A percentile compares a stretch with the other conserved stretches of the same genome.
Conservation (phyloP, 2,797 vertebrate species). For the Cynodonichthys magdalenae region DNA sequence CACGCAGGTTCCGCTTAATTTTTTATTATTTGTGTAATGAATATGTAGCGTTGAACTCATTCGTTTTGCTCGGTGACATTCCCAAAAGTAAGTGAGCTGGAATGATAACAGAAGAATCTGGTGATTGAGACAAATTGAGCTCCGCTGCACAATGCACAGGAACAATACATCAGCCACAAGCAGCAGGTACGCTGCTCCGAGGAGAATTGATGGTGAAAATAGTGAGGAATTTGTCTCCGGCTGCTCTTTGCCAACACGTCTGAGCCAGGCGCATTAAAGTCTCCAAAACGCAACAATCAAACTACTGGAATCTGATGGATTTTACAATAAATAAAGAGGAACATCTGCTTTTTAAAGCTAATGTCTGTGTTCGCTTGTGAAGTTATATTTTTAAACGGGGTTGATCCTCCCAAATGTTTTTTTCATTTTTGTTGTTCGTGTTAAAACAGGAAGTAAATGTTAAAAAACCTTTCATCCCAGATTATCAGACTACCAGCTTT, state of each 20-base stretch:
- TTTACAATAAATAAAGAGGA: not conserved
- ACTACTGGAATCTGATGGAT: not conserved
- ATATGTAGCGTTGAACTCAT: slow-evolving; percentile 52
- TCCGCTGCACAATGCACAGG: slow-evolving; percentile 42
- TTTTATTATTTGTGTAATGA: slow-evolving; percentile 68
- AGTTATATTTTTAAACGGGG: no score
- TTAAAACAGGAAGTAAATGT: not conserved
- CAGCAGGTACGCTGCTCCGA: slow-evolving; percentile 51
- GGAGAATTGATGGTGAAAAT: slow-evolving; percentile 55
- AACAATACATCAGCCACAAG: slow-evolving; percentile 65
- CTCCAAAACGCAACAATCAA: not conserved
- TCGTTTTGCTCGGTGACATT: slow-evolving; percentile 55
- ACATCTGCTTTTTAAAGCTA: not conserved
- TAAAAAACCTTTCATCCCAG: not conserved
- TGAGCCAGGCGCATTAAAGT: slow-evolving; percentile 4
- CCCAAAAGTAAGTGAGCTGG: slow-evolving; percentile 63
- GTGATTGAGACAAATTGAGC: slow-evolving; percentile 73
- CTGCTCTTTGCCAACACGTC: slow-evolving; percentile 21
- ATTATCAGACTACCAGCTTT: not conserved
- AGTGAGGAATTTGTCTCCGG: slow-evolving; percentile 32
- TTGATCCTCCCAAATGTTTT: not conserved
- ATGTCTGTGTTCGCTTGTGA: not conserved
- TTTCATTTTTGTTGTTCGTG: not conserved
- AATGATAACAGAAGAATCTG: slow-evolving; percentile 64
- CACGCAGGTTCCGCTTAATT: slow-evolving; percentile 40